Evolutionary conservation across 2,113 vertebrate species (phyloP).

Genomic region (Atherinomorus stipes): DNA sequence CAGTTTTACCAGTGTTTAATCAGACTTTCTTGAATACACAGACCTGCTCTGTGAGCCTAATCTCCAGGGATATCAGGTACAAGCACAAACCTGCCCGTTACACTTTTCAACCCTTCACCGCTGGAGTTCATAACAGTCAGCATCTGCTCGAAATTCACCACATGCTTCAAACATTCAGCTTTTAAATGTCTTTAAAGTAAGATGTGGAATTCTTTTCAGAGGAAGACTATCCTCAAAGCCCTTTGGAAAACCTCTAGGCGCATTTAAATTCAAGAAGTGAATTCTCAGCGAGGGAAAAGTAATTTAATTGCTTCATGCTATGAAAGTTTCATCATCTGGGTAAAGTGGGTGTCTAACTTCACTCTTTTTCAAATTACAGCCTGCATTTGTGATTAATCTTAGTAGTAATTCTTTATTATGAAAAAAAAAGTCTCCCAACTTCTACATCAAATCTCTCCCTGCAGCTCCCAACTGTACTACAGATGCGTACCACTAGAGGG

Average conservation of each 20-base stretch:
- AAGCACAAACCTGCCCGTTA: constrained; percentile 63
- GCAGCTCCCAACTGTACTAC: neutral
- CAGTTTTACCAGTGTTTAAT: constrained; percentile 55
- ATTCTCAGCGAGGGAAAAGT: constrained; percentile 42
- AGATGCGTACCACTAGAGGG: constrained; percentile 64
- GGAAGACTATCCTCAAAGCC: constrained; percentile 49
- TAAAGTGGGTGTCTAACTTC: constrained; percentile 32
- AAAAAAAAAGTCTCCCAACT: constrained; percentile 31
- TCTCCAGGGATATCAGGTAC: constrained; percentile 64
- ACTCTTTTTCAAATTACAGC: constrained; percentile 43
- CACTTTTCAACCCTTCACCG: constrained; percentile 52
- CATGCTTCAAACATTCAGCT: constrained; percentile 49
- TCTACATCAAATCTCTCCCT: constrained; percentile 24
- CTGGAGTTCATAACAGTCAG: constrained; percentile 44
- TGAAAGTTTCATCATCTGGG: constrained; percentile 60
- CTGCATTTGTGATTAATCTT: constrained; percentile 17
- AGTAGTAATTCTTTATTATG: constrained; percentile 38
- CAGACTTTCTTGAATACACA: constrained; percentile 56
- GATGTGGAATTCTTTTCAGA: constrained; percentile 38
- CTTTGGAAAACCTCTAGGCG: constrained; percentile 41
- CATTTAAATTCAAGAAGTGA: constrained; percentile 64
- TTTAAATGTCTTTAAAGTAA: constrained; percentile 48
- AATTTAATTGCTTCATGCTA: constrained; percentile 56
- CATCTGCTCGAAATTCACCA: constrained; percentile 38
- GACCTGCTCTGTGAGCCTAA: constrained; percentile 48